Evolutionary conservation across 2,888 invertebrate genomes (phyloP), one percentile per base, ranked within the genome.

Genomic region (Prosopocoilus inquinatus): DNA sequence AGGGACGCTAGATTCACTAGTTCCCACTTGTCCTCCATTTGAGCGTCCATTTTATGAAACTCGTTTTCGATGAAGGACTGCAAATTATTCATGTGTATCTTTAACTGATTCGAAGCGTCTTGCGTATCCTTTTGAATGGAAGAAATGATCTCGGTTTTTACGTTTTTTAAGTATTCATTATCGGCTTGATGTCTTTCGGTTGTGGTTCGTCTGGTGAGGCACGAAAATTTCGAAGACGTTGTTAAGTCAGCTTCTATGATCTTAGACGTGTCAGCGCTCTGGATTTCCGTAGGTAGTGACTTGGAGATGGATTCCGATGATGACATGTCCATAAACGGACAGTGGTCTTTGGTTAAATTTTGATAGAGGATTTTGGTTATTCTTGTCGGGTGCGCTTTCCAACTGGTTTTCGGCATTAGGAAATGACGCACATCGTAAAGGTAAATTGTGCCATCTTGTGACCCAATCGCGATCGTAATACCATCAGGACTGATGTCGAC

Each of bases 391-490:
- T 74, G 73, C 0, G 65, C 53, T 50, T 64, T 65, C 7, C 58
- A 53, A 12, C 50, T 58, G 2, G 57, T 53, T 12, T 71, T 39
- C 1, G 72, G 72, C 35, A 68, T 66, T 15, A 72, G 53, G 2
- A 68, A 65, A 48, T 70, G 66, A 50, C 66, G 62, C 20, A 72
- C 57, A 50, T 75, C 71, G 59, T 72, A 75, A 1, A 74, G 50
- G 50, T 67, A 68, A 2, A 75, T 57, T 28, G 63, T 61, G 7
- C 75, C 75, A 47, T 70, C 66, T 44, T 67, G 67, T 5, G 68
- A 55, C 5, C 72, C 75, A 3, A 70, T 67, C 0, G 67, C 72
- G 11, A 75, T 49, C 32, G 63, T 61, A 12, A 61, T 59, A 12
- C 68, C 70, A 52, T 73, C 69, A 4, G 60, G 50, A 50, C 70